Percentiles rank a stretch among this genome's conserved stretches.
phyloP scores from a whole-genome alignment of 2,797 vertebrate species.

The Knipowitschia caucasica region DNA sequence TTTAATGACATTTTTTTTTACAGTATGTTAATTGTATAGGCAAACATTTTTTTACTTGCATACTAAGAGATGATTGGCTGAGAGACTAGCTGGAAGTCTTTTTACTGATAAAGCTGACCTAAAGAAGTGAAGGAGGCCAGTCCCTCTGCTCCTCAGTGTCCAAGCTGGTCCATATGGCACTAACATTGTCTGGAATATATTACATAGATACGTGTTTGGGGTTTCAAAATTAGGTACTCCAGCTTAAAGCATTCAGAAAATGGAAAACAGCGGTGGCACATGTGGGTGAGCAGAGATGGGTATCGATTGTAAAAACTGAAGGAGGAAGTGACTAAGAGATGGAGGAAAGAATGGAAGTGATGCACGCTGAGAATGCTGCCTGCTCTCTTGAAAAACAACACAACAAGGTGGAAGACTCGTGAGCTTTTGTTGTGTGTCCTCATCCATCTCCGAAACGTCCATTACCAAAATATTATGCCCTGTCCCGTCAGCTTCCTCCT shows the following conservation, averaged over 20 bases:
- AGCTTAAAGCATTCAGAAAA: constrained; percentile 6
- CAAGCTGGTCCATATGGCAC: too few species aligned
- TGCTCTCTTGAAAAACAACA: constrained; percentile 12
- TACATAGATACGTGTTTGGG: too few species aligned
- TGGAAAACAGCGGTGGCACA: not conserved
- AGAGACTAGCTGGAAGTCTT: too few species aligned
- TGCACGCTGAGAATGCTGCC: constrained; percentile 6
- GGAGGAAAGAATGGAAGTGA: constrained; percentile 15
- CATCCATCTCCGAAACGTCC: not conserved
- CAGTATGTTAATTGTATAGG: too few species aligned
- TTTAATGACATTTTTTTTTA: too few species aligned
- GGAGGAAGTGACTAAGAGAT: constrained; percentile 42
- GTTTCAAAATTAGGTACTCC: too few species aligned
- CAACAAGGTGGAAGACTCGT: constrained; percentile 3
- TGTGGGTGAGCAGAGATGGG: constrained; percentile 19
- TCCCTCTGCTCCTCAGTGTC: too few species aligned
- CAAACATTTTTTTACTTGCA: too few species aligned
- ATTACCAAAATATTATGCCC: constrained; percentile 9
- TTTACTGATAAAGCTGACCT: too few species aligned
- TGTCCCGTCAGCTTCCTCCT: not conserved
- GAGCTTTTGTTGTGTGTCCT: constrained; percentile 6
- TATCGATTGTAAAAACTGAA: constrained; percentile 28
- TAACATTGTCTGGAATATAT: too few species aligned
- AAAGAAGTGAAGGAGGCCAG: too few species aligned
- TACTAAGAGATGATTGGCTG: too few species aligned